A percentile compares a stretch with the other conserved stretches of the same genome.
These are phyloP conservation scores for Neoitamus cyanurus DNA, from an alignment of 2,888 invertebrate genomes.

Conservation along the genomic window DNA sequence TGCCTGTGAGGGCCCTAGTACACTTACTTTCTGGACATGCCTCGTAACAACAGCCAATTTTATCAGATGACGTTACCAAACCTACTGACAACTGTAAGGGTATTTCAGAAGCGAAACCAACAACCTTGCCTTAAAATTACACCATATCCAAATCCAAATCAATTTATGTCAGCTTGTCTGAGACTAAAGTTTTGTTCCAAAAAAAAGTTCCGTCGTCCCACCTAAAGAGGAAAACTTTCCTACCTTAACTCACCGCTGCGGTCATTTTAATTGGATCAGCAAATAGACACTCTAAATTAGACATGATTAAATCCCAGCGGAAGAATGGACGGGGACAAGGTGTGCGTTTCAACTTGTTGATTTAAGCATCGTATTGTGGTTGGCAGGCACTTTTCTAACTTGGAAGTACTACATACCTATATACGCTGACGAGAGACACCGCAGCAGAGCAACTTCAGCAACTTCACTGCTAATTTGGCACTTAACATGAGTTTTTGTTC, in stretches of 20 bases:
- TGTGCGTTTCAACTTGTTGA: not conserved
- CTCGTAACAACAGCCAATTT: too few species aligned
- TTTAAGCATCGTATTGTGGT: not conserved
- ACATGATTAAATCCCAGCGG: not conserved
- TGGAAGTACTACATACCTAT: not conserved
- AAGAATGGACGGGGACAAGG: not conserved
- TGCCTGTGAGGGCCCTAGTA: too few species aligned
- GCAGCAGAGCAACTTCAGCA: not conserved
- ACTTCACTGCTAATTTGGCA: not conserved
- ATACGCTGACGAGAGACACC: not conserved
- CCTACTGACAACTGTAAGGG: too few species aligned
- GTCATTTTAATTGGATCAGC: not conserved
- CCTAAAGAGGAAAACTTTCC: not conserved
- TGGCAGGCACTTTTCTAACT: not conserved
- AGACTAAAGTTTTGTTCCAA: not conserved
- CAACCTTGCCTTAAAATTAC: not conserved
- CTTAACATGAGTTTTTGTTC: not conserved
- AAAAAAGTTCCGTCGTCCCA: not conserved
- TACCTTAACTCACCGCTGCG: not conserved
- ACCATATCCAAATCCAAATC: not conserved
- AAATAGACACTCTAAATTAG: not conserved
- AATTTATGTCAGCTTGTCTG: too few species aligned
- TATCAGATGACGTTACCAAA: too few species aligned
- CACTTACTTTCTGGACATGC: too few species aligned
- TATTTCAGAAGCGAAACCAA: too few species aligned